Evolutionary conservation across 2,797 vertebrate species (phyloP).

Genomic region (Tympanoctomys barrerae): DNA sequence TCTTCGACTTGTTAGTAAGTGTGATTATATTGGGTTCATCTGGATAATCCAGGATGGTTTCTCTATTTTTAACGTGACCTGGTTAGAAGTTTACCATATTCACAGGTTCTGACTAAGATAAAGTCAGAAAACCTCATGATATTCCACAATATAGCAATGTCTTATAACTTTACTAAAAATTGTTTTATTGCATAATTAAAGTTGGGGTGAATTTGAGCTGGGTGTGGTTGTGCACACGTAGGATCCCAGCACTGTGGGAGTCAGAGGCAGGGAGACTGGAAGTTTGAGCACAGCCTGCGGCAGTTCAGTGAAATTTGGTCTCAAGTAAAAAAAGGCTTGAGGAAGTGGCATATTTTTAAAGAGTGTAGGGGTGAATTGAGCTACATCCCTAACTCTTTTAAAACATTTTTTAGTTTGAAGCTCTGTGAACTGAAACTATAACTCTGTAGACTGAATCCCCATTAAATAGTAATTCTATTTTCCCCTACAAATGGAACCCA

Average conservation of each 20-base stretch:
- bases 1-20: background rate
- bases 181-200: background rate
- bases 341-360: background rate
- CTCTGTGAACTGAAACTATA: background rate
- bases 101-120: background rate
- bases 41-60: constrained; percentile 3
- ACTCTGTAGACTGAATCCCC: background rate
- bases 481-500: background rate
- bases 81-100: background rate
- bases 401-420: background rate
- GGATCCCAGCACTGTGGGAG: background rate
- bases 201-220: background rate
- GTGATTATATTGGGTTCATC: background rate
- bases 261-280: background rate
- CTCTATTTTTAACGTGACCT: constrained; percentile 30
- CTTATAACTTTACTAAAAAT: constrained; percentile 14
- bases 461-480: background rate
- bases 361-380: background rate
- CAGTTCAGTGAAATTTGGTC: background rate
- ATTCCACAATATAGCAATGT: background rate
- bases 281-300: background rate
- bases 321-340: background rate
- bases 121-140: constrained; percentile 6
- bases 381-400: background rate
- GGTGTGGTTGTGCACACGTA: background rate